A percentile compares a stretch with the other conserved stretches of the same genome.
These are phyloP conservation scores for Drosophila barbarae DNA, from an alignment of 2,888 invertebrate species.

Conservation along the genomic window DNA sequence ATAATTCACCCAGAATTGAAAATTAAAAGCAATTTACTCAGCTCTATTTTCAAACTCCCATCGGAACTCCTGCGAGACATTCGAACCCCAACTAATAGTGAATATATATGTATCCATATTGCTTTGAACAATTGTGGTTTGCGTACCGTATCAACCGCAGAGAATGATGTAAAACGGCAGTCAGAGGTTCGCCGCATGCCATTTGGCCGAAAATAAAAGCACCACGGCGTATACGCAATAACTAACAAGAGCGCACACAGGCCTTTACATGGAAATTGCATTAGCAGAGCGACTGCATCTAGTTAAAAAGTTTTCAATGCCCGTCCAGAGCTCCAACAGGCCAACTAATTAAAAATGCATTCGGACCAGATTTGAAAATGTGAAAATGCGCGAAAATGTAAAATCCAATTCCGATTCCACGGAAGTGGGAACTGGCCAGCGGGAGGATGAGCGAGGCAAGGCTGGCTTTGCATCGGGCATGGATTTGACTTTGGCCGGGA, in stretches of 20 bases:
- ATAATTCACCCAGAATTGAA: slow-evolving; percentile 11
- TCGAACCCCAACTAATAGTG: slow-evolving; percentile 5
- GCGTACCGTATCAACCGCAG: slow-evolving; percentile 26
- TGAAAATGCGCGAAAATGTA: slow-evolving; percentile 41
- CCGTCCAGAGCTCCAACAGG: slow-evolving; percentile 6
- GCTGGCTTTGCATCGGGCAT: slow-evolving; percentile 22
- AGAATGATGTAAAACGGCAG: slow-evolving; percentile 24
- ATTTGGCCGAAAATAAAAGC: slow-evolving; percentile 26
- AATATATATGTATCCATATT: slow-evolving; percentile 8
- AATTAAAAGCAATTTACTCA: slow-evolving; percentile 15
- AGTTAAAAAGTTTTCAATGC: slow-evolving; percentile 23
- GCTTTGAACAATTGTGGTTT: slow-evolving; percentile 27
- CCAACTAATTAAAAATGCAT: slow-evolving; percentile 61
- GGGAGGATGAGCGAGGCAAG: not conserved
- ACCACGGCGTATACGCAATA: slow-evolving; percentile 52
- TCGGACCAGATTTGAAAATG: slow-evolving; percentile 38
- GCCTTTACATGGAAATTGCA: slow-evolving; percentile 50
- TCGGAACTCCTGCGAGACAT: not conserved
- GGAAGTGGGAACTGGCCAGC: slow-evolving; percentile 3
- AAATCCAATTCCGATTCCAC: slow-evolving; percentile 31
- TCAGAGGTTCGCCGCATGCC: slow-evolving; percentile 22
- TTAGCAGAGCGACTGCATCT: slow-evolving; percentile 42
- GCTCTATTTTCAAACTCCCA: slow-evolving; percentile 10
- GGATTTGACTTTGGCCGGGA: slow-evolving; percentile 22
- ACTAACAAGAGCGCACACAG: slow-evolving; percentile 7